Base-by-base conservation (phyloP, 2,797 vertebrate genomes). In the Pelodytes ibericus region DNA sequence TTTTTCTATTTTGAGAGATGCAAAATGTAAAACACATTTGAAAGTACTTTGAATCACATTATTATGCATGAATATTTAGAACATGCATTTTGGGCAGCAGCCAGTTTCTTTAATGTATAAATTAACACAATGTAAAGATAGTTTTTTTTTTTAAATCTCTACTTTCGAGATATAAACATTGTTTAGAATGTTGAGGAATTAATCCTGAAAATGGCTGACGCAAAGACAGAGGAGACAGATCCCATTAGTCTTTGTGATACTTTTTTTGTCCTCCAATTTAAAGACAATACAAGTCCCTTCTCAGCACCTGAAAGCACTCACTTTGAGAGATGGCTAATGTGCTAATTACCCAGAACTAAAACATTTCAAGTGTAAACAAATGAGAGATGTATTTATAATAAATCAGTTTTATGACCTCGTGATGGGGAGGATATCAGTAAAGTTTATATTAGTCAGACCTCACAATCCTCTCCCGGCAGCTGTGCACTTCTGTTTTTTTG, bases 351-450 rank as follows among this genome's bases (percentile, higher is more conserved):
- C 92, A 82, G 84, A 94, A 90, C 94, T 86, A 90, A 96, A 98
- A 96, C 98, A 98, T 98, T 95, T 88, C 87, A 87, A 90, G 92
- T 92, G 92, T 98, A 97, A 98, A 98, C 96, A 97, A 93, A 94
- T 81, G 90, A 93, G 94, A 93, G 89, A 93, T 89, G 90, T 95
- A 95, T 98, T 98, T 98, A 97, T 96, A 96, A 98, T 99, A 97
- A 94, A 94, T 98, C 96, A 97, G 91, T 94, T 96, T 97, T 97
- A 97, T 97, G 93, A 94, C 93, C 93, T 94, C 93, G 94, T 93
- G 93, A 96, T 98, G 95, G 95, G 87, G 95, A 93, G 95, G 95
- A 95, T 97, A 97, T 96, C 94, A 93, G 92, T 84, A 84, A 89
- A 93, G 95, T 98, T 97, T 96, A 98, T 94, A 92, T 93, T 78